These are phyloP conservation scores for Pollachius pollachius DNA, from an alignment of 2,113 vertebrate genomes.

Conservation along the genomic window DNA sequence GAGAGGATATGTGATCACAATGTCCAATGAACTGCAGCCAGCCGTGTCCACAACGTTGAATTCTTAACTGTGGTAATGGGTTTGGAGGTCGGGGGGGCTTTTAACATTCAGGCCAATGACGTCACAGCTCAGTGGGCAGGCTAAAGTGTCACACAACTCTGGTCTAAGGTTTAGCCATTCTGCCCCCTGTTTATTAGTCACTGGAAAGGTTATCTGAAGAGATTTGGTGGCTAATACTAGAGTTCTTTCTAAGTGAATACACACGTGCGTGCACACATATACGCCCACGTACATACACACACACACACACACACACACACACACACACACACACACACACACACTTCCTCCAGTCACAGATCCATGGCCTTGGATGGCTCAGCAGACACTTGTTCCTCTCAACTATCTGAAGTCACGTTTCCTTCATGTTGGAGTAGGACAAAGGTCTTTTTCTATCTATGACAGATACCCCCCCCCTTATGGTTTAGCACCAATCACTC, in stretches of 20 bases:
- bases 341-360: constrained; percentile 4
- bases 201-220: constrained; percentile 8
- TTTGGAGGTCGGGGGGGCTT: constrained; percentile 3
- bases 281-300: too few species aligned
- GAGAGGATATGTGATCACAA: background rate
- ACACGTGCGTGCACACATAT: too few species aligned
- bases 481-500: constrained; percentile 14
- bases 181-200: constrained; percentile 23
- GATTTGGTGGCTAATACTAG: background rate
- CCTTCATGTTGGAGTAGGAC: constrained; percentile 22
- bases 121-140: constrained; percentile 3
- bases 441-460: constrained; percentile 11
- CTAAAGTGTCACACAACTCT: constrained; percentile 26
- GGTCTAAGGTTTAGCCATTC: background rate
- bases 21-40: background rate
- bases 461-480: constrained; percentile 20
- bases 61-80: constrained; percentile 6
- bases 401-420: constrained; percentile 16
- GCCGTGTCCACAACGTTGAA: background rate
- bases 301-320: too few species aligned
- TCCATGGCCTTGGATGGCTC: constrained; percentile 16
- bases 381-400: constrained; percentile 8
- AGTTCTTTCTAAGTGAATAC: too few species aligned
- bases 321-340: too few species aligned
- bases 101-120: constrained; percentile 5